These are phyloP conservation scores for Molanna angustata DNA, from an alignment of 2,888 invertebrate genomes.

Conservation along the genomic window DNA sequence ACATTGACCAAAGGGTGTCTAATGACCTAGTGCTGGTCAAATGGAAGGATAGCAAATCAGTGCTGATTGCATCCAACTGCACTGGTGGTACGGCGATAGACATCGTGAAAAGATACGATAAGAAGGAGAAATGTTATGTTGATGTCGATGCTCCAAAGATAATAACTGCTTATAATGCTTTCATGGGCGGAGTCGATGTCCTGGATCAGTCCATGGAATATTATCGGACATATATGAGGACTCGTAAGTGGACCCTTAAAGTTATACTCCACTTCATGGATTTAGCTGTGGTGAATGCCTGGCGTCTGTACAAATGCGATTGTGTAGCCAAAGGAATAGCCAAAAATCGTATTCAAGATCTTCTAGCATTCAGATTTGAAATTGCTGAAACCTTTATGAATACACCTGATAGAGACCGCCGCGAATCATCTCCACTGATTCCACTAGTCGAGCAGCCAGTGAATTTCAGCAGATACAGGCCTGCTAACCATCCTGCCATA, in stretches of 20 bases:
- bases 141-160: conserved; percentile 32
- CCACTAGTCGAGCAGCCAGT: no score
- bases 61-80: conserved; percentile 32
- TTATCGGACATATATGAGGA: conserved; percentile 36
- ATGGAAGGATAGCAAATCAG: conserved; percentile 33
- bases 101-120: conserved; percentile 32
- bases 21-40: conserved; percentile 24
- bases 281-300: conserved; percentile 34
- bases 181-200: conserved; percentile 33
- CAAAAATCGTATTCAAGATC: background rate
- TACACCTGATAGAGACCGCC: conserved; percentile 15
- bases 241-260: conserved; percentile 37
- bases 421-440: no score
- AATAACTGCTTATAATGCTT: conserved; percentile 33
- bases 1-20: conserved; percentile 16
- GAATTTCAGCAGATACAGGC: conserved; percentile 11
- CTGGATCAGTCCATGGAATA: conserved; percentile 35
- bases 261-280: conserved; percentile 36
- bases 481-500: conserved; percentile 30
- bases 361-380: conserved; percentile 27
- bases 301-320: conserved; percentile 34
- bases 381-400: conserved; percentile 24
- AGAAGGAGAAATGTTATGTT: conserved; percentile 26
- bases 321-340: conserved; percentile 8
- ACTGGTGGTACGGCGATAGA: conserved; percentile 12